phyloP scores from a whole-genome alignment of 2,888 invertebrate genomes.

The Pimpla rufipes region DNA sequence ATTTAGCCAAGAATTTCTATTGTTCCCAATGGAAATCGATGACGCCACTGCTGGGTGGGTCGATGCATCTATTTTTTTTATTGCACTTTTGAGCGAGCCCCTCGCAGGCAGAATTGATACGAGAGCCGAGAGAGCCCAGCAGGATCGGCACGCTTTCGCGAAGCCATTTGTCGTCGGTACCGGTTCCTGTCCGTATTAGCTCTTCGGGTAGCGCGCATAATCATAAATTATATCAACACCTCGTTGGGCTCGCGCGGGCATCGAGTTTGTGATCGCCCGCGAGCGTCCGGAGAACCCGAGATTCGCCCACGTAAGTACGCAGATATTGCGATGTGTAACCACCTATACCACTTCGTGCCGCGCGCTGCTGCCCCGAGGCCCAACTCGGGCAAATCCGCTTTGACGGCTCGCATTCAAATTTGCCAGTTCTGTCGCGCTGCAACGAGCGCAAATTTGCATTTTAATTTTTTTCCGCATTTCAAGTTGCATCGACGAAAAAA shows the following conservation, averaged over 20 bases:
- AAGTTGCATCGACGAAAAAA: not conserved
- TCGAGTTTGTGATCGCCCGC: slow-evolving; percentile 65
- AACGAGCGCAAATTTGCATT: not conserved
- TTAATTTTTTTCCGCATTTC: not conserved
- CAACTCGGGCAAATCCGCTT: slow-evolving; percentile 30
- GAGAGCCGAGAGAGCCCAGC: slow-evolving; percentile 23
- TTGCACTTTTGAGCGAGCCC: slow-evolving; percentile 30
- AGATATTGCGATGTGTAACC: slow-evolving; percentile 28
- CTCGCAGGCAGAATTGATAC: slow-evolving; percentile 54
- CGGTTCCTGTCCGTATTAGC: slow-evolving; percentile 68
- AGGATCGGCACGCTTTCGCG: slow-evolving; percentile 62
- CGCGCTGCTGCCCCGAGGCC: slow-evolving; percentile 1
- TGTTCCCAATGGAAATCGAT: slow-evolving; percentile 5
- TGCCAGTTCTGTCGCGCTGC: not conserved
- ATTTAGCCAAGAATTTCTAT: not conserved
- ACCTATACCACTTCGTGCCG: not conserved
- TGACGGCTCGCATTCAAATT: slow-evolving; percentile 28
- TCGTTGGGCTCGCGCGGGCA: slow-evolving; percentile 70
- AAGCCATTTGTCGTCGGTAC: slow-evolving; percentile 67
- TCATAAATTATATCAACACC: slow-evolving; percentile 84
- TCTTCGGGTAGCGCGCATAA: slow-evolving; percentile 67
- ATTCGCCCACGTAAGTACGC: slow-evolving; percentile 68
- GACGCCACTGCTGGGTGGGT: slow-evolving; percentile 41
- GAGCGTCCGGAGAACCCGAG: slow-evolving; percentile 74
- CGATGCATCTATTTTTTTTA: slow-evolving; percentile 31